Conservation (phyloP, 1,140 invertebrate genomes). For the Caenorhabditis latens region DNA sequence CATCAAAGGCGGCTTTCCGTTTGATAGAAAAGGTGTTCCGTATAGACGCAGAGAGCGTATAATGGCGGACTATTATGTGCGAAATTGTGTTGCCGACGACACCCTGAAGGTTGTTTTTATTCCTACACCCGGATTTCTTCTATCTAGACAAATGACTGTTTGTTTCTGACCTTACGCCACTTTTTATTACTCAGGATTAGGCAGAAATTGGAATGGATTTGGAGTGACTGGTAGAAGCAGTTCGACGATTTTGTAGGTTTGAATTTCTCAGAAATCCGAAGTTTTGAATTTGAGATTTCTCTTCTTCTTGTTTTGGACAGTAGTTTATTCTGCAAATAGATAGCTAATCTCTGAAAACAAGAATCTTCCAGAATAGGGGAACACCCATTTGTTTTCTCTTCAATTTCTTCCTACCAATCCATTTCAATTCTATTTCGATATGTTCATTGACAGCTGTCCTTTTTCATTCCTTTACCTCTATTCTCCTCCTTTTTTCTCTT, state of each 20-base stretch:
- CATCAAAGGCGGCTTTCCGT: slow-evolving; percentile 31
- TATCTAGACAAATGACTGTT: slow-evolving; percentile 3
- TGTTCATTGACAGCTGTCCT: slow-evolving; percentile 53
- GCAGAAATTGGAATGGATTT: background rate
- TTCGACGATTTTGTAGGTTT: background rate
- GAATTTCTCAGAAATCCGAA: background rate
- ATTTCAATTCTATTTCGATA: slow-evolving; percentile 24
- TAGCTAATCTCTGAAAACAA: no score
- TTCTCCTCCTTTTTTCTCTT: background rate
- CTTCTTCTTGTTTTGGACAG: no score
- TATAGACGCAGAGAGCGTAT: background rate
- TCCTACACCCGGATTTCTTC: slow-evolving; percentile 10
- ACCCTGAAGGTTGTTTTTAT: slow-evolving; percentile 43
- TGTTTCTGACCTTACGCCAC: slow-evolving; percentile 50
- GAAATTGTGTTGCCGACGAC: slow-evolving; percentile 46
- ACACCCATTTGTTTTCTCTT: background rate
- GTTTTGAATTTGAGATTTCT: background rate
- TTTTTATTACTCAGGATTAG: slow-evolving; percentile 49
- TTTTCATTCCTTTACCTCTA: slow-evolving; percentile 24
- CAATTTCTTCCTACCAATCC: background rate
- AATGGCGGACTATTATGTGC: slow-evolving; percentile 51
- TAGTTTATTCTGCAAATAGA: no score
- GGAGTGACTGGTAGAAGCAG: background rate
- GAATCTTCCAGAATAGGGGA: background rate
- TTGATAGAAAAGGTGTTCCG: background rate